A percentile compares a stretch with the other conserved stretches of the same genome.
Evolutionary conservation across 2,113 vertebrate species (phyloP).

Genomic region (Hyperopisus bebe): DNA sequence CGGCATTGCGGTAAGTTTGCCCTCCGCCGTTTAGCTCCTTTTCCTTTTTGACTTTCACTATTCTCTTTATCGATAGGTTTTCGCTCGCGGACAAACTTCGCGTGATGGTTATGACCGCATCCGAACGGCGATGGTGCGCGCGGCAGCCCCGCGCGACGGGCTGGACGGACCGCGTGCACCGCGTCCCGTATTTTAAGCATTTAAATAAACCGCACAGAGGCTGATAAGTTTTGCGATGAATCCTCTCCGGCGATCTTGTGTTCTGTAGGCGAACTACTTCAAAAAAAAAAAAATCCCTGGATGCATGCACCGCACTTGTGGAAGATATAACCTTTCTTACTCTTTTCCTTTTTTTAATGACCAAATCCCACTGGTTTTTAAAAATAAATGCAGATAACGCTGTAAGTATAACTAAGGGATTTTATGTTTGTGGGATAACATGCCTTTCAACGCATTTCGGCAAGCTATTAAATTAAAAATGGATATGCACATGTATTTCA

Average conservation of each 20-base stretch:
- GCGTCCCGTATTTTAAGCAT: neutral
- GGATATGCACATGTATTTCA: neutral
- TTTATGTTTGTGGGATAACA: neutral
- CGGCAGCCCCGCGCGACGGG: neutral
- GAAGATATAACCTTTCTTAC: neutral
- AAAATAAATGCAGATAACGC: neutral
- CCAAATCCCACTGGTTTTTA: neutral
- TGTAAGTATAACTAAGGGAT: neutral
- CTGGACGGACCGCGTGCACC: neutral
- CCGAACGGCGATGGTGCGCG: neutral
- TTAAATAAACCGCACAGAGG: neutral
- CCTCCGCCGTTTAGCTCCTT: conserved; percentile 37
- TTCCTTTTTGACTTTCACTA: conserved; percentile 29
- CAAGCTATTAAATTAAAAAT: neutral
- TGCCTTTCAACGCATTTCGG: neutral
- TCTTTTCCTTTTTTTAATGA: neutral
- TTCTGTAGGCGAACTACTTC: conserved; percentile 1
- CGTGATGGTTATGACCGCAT: neutral
- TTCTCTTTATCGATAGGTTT: conserved; percentile 27
- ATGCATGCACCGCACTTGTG: neutral
- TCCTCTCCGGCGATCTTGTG: neutral
- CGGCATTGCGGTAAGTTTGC: conserved; percentile 55
- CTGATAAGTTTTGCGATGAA: conserved; percentile 13
- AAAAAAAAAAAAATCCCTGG: neutral
- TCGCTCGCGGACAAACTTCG: conserved; percentile 8